A percentile compares a stretch with the other conserved stretches of the same genome.
Evolutionary conservation across 2,113 vertebrate genomes (phyloP).

Genomic region (Loxodonta africana): DNA sequence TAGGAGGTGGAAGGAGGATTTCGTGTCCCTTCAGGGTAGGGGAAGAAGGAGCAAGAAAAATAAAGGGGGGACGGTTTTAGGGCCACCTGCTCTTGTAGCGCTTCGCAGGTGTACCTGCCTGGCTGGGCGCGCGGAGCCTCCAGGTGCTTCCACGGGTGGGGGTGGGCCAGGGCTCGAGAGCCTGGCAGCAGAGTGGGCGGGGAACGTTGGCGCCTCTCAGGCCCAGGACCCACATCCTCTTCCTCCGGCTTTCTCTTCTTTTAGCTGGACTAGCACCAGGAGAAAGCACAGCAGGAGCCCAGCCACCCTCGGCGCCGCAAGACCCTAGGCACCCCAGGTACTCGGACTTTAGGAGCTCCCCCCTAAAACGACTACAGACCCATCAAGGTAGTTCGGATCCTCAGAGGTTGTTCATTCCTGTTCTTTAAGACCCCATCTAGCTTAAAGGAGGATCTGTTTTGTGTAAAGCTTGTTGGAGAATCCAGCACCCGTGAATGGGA

Average conservation of each 20-base stretch:
- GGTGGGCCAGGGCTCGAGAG: neutral
- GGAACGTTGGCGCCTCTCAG: neutral
- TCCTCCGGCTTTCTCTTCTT: neutral
- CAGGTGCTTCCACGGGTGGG: rapidly evolving
- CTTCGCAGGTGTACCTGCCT: rapidly evolving
- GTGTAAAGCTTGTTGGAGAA: neutral
- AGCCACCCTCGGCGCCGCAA: neutral
- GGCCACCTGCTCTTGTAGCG: rapidly evolving
- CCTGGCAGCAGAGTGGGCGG: rapidly evolving
- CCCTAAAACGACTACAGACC: rapidly evolving
- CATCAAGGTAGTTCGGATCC: neutral
- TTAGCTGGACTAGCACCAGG: rapidly evolving
- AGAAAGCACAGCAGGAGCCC: neutral
- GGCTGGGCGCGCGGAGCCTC: rapidly evolving
- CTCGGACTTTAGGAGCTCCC: rapidly evolving
- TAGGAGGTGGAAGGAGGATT: too few relatives aligned
- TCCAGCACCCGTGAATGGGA: too few relatives aligned
- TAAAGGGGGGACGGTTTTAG: neutral
- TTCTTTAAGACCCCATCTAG: neutral
- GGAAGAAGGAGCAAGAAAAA: neutral
- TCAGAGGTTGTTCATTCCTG: rapidly evolving
- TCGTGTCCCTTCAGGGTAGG: rapidly evolving
- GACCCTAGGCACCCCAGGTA: neutral
- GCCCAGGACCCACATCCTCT: rapidly evolving
- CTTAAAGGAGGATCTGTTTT: neutral